Conservation (phyloP, 2,797 vertebrate genomes). For the Numenius phaeopus region DNA sequence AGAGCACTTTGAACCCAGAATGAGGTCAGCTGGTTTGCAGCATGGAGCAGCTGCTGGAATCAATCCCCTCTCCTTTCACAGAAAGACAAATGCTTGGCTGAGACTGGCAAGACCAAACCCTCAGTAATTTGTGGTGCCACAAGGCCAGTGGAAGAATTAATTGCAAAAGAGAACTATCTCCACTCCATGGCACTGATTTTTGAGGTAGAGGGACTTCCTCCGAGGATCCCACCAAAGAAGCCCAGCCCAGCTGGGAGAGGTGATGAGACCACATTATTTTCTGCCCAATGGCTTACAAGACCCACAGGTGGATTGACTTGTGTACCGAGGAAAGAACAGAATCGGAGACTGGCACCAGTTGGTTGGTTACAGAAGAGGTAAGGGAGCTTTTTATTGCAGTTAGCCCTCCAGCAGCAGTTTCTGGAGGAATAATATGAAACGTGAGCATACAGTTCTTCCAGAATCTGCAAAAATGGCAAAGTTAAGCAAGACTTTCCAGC, state of each 20-base stretch:
- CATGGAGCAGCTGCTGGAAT: not conserved
- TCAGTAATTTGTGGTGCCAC: not conserved
- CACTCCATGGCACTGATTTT: not conserved
- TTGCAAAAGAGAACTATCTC: not conserved
- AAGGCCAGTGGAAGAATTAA: not conserved
- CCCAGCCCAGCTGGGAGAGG: not conserved
- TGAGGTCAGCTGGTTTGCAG: not conserved
- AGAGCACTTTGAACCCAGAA: not conserved
- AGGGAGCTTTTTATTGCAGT: not conserved
- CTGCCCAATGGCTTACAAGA: not conserved
- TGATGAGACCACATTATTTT: not conserved
- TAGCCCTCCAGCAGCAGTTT: not conserved
- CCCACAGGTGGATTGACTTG: not conserved
- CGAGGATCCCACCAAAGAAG: not conserved
- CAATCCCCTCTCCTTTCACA: not conserved
- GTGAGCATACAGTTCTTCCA: not conserved
- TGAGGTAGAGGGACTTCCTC: not conserved
- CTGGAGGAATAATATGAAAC: not conserved
- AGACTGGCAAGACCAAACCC: not conserved
- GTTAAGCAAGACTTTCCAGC: not conserved
- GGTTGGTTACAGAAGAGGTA: not conserved
- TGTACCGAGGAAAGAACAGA: not conserved
- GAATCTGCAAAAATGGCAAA: not conserved
- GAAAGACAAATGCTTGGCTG: not conserved
- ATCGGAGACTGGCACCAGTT: not conserved